A percentile compares a stretch with the other conserved stretches of the same genome.
Evolutionary conservation across 1,140 invertebrate species (phyloP).

Genomic region (Dendrolimus punctatus): DNA sequence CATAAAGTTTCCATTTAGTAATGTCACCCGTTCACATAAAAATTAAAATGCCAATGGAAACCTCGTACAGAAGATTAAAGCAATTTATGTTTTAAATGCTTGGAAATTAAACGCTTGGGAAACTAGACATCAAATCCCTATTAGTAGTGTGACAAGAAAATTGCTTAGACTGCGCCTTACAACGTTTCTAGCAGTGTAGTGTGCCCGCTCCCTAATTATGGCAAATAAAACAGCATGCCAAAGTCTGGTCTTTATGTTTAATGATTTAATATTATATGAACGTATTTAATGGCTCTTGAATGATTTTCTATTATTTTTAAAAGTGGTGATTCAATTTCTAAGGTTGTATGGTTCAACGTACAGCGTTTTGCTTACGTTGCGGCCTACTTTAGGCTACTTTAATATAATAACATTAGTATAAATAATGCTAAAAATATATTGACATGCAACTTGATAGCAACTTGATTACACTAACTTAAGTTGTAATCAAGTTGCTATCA

Average conservation of each 20-base stretch:
- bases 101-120: conserved; percentile 6
- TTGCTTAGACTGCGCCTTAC: conserved; percentile 10
- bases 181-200: conserved; percentile 6
- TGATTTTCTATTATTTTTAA: background rate
- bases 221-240: conserved; percentile 3
- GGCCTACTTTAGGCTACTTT: too few relatives aligned
- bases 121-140: conserved; percentile 18
- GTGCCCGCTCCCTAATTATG: conserved; percentile 2
- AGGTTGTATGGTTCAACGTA: too few relatives aligned
- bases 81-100: background rate
- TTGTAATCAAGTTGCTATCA: too few relatives aligned
- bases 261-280: conserved; percentile 5
- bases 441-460: too few relatives aligned
- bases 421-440: too few relatives aligned
- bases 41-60: conserved; percentile 2
- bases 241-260: conserved; percentile 4
- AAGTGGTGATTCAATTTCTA: too few relatives aligned
- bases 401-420: too few relatives aligned
- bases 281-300: background rate
- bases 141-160: conserved; percentile 19
- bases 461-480: too few relatives aligned
- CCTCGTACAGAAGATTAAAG: background rate
- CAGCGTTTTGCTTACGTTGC: too few relatives aligned
- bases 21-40: background rate
- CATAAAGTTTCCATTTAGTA: too few relatives aligned